phyloP scores from a whole-genome alignment of 2,797 vertebrate species.

The Channallabes apus region DNA sequence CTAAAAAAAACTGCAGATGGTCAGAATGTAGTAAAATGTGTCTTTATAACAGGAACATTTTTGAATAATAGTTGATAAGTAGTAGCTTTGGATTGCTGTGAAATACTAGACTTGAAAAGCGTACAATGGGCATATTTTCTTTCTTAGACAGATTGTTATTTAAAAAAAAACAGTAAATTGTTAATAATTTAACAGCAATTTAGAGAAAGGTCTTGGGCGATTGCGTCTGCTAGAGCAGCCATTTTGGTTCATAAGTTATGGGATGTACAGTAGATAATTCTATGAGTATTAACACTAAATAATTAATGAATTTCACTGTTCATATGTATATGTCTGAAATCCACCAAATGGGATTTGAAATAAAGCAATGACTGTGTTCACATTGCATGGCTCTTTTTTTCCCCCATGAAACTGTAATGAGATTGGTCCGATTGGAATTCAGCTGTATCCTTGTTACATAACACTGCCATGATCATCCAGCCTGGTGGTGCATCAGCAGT shows the following conservation, averaged over 20 bases:
- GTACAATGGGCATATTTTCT: background rate
- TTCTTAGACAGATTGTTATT: background rate
- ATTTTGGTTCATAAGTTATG: background rate
- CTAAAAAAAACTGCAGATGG: background rate
- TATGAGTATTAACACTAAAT: background rate
- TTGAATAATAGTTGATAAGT: background rate
- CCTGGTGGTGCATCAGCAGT: slow-evolving; percentile 6
- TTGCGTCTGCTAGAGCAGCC: background rate
- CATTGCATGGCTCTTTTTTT: background rate
- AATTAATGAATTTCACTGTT: slow-evolving; percentile 5
- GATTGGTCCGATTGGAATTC: slow-evolving; percentile 1
- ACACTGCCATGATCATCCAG: background rate
- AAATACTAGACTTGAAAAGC: background rate
- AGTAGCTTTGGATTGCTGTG: background rate
- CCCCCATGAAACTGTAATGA: slow-evolving; percentile 16
- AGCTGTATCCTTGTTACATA: background rate
- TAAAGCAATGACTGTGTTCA: background rate
- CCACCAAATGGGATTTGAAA: background rate
- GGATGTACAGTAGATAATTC: background rate
- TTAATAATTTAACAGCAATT: background rate
- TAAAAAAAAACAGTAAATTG: too few species aligned
- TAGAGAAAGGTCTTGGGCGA: background rate
- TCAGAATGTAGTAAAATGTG: background rate
- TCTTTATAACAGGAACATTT: background rate
- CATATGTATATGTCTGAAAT: background rate